Percentiles rank a stretch among this genome's conserved stretches.
Conservation (phyloP, 2,888 invertebrate genomes). For the Xestia xanthographa region DNA sequence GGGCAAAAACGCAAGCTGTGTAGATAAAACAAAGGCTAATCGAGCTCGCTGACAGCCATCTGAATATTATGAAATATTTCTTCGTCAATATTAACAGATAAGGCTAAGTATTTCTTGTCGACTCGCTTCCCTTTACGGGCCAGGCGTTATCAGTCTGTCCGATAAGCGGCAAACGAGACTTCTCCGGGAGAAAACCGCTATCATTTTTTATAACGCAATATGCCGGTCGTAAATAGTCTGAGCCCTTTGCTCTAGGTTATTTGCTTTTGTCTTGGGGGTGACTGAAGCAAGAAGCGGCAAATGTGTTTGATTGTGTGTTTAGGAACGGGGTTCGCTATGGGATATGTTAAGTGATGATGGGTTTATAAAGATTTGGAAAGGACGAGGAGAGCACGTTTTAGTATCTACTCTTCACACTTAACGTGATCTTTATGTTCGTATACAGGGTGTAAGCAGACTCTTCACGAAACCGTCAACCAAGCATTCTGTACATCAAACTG, state of each 20-base stretch:
- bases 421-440: background rate
- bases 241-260: conserved; percentile 74
- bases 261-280: conserved; percentile 75
- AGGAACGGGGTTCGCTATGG: conserved; percentile 38
- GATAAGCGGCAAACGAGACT: conserved; percentile 83
- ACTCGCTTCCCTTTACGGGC: conserved; percentile 79
- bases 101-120: conserved; percentile 80
- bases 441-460: too few relatives aligned
- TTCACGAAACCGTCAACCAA: too few relatives aligned
- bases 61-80: conserved; percentile 76
- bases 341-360: conserved; percentile 36
- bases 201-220: conserved; percentile 86
- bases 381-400: conserved; percentile 1
- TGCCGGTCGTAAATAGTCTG: conserved; percentile 80
- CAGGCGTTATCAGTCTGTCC: conserved; percentile 78
- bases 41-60: conserved; percentile 66
- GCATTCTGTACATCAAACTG: too few relatives aligned
- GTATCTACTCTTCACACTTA: background rate
- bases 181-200: conserved; percentile 80
- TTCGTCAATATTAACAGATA: conserved; percentile 81
- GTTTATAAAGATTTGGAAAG: conserved; percentile 32
- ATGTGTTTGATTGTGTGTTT: conserved; percentile 72
- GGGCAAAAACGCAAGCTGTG: conserved; percentile 59
- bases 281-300: conserved; percentile 64
- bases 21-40: conserved; percentile 73